phyloP scores from a whole-genome alignment of 2,888 invertebrate species.

The Drosophila paracracens region DNA sequence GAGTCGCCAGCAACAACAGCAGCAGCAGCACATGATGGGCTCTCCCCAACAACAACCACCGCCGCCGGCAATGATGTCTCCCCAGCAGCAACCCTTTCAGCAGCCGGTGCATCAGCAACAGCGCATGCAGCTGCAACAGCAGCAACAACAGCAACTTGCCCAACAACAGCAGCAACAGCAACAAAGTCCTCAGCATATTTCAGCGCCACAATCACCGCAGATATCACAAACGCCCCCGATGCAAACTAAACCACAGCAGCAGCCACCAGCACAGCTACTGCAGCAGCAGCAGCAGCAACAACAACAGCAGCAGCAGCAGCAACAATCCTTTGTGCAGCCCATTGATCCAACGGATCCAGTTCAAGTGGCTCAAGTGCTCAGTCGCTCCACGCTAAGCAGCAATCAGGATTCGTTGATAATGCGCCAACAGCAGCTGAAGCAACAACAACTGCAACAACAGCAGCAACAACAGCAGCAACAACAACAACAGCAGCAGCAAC shows the following conservation, averaged over 20 bases:
- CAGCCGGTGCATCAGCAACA: slow-evolving; percentile 82
- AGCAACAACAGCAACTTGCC: slow-evolving; percentile 60
- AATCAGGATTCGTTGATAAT: slow-evolving; percentile 84
- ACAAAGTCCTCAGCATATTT: slow-evolving; percentile 81
- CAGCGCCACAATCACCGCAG: slow-evolving; percentile 82
- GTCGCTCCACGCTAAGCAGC: slow-evolving; percentile 83
- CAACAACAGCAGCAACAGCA: slow-evolving; percentile 79
- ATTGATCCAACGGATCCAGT: slow-evolving; percentile 85
- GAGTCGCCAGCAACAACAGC: slow-evolving; percentile 70
- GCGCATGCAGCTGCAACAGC: slow-evolving; percentile 76
- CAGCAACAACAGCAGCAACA: slow-evolving; percentile 68
- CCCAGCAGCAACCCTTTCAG: slow-evolving; percentile 79
- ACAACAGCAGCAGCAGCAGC: slow-evolving; percentile 69
- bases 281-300: slow-evolving; percentile 60
- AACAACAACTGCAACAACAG: slow-evolving; percentile 80
- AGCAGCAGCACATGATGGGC: slow-evolving; percentile 74
- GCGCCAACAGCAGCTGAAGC: slow-evolving; percentile 83
- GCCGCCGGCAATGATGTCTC: slow-evolving; percentile 63
- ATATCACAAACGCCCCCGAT: slow-evolving; percentile 77
- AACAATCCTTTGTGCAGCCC: slow-evolving; percentile 77
- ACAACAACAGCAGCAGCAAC: slow-evolving; percentile 51
- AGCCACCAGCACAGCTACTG: slow-evolving; percentile 66
- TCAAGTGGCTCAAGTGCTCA: slow-evolving; percentile 84
- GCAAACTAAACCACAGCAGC: slow-evolving; percentile 71
- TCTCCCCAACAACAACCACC: slow-evolving; percentile 67